A percentile compares a stretch with the other conserved stretches of the same genome.
Conservation (phyloP, 2,888 invertebrate species). For the Campopleginae sp. region DNA sequence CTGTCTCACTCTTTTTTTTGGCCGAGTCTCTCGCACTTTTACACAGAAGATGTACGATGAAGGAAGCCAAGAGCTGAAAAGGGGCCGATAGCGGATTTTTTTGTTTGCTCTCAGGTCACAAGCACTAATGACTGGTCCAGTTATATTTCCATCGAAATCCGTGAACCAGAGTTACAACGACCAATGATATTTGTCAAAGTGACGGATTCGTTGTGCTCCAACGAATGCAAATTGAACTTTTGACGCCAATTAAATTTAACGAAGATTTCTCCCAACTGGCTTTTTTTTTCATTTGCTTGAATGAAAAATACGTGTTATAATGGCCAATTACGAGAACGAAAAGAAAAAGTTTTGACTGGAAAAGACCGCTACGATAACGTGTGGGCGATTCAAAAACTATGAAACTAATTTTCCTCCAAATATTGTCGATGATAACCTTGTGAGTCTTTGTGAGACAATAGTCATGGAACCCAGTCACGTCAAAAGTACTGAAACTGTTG, state of each 20-base stretch:
- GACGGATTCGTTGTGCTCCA: background rate
- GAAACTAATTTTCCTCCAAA: background rate
- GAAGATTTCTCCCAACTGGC: background rate
- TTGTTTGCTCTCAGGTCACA: background rate
- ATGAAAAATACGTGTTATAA: background rate
- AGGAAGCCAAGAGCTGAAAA: background rate
- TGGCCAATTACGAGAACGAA: background rate
- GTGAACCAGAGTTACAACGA: background rate
- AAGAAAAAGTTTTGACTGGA: background rate
- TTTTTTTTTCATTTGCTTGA: background rate
- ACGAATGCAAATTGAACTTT: background rate
- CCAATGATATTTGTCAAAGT: constrained; percentile 6
- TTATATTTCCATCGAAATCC: constrained; percentile 19
- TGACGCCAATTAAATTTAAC: constrained; percentile 11
- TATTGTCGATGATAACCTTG: background rate
- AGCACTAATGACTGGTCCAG: constrained; percentile 18
- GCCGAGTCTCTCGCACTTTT: background rate
- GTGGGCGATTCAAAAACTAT: background rate
- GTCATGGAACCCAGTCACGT: background rate
- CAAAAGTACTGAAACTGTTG: background rate
- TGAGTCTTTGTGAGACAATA: background rate
- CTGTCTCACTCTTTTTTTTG: background rate
- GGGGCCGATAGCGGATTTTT: background rate
- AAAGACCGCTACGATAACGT: background rate
- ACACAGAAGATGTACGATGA: background rate